Base-by-base conservation (phyloP, 2,113 vertebrate species). In the Entelurus aequoreus region DNA sequence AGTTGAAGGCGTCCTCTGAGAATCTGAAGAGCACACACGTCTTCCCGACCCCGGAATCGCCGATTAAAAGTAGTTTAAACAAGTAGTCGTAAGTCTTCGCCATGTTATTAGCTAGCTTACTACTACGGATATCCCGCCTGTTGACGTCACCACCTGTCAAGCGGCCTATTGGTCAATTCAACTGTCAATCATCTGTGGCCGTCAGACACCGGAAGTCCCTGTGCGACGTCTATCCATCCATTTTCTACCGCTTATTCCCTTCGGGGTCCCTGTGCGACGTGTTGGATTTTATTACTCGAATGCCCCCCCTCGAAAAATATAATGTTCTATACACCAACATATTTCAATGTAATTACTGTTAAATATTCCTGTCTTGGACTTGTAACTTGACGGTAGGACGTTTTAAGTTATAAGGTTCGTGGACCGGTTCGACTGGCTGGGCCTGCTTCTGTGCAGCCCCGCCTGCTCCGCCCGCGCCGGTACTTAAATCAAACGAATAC, bases 21-120 rank as follows among this genome's bases (percentile, higher is more conserved):
- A 98, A 98, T 81, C 96, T 92, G 90, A 97, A 98, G 37, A 98
- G 87, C 78, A 96, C 94, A 28, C 96, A 98, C 36, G 96, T 98
- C 87, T 98, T 98, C 48, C 96, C 96, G 80, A 98, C 96, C 68
- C 95, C 96, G 38, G 95, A 98, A 78, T 98, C 96, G 52, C 96
- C 96, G 90, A 98, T 98, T 79, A 98, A 90, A 86, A 98, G 91
- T 82, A 98, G 93, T 93, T 98, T 98, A 86, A 98, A 98, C 88
- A 98, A 91, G 79, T 98, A 97, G 68, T 98, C 96, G 92, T 98
- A 98, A 77, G 94, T 96, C 93, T 98, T 98, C 94, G 91, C 92
- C 92, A 93, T 93, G 82, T 86, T 86, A 89, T 91, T 86, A 87
- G 80, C 60, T 79, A 71, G 65, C 66, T 71, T 75, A 79, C 78